Evolutionary conservation across 2,113 vertebrate species (phyloP), one percentile per base, ranked within the genome.

Genomic region (Trinectes maculatus): DNA sequence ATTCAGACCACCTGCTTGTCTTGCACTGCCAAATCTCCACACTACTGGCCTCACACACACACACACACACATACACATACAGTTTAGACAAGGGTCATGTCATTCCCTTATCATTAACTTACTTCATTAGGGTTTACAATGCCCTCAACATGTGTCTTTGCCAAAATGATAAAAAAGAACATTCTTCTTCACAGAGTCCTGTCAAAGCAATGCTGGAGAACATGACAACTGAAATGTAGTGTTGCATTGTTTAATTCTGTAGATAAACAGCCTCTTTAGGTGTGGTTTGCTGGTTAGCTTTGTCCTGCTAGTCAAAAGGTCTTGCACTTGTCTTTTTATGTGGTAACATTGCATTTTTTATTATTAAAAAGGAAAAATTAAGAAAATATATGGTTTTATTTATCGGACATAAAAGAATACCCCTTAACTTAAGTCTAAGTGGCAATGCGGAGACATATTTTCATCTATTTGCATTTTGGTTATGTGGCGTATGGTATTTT

Each of bases 91-190:
- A 68, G 31, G 63, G 69, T 80, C 76, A 73, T 57, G 57, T 71
- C 48, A 69, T 63, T 68, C 19, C 5, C 34, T 88, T 81, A 90
- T 88, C 82, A 43, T 64, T 52, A 53, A 59, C 54, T 55, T 74
- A 34, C 77, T 82, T 83, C 76, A 89, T 89, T 87, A 83, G 31
- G 39, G n/a, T 39, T 40, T 55, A 78, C 79, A 77, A 33, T 77
- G 37, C 5, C 42, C 55, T 67, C 43, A 74, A 71, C 83, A 77
- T 49, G 26, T 88, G 85, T 82, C 66, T 79, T 80, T 43, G 48
- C 42, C 60, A 75, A 73, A 51, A 67, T 57, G 61, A 89, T 86
- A 81, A 87, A 85, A 76, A 9, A 59, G 29, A 71, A 85, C 82
- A 84, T 74, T 77, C 1, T 72, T 66, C 25, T 53, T 49, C 31